Evolutionary conservation across 2,113 vertebrate genomes (phyloP).

Genomic region (Phaethornis superciliosus): DNA sequence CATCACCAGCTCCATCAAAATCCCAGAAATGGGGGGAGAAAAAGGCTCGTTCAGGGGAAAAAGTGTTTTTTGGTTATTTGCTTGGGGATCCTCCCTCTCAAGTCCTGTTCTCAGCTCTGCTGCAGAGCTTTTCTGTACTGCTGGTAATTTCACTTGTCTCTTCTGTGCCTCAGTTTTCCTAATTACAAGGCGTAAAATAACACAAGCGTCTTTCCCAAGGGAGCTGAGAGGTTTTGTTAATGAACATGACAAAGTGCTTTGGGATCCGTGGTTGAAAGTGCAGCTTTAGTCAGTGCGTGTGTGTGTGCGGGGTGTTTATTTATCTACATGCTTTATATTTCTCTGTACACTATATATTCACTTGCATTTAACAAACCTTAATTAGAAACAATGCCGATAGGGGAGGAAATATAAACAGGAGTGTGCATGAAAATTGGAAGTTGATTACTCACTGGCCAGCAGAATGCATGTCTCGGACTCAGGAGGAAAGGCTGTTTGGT

Average conservation of each 20-base stretch:
- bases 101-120: constrained; percentile 1
- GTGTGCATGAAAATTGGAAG: constrained; percentile 55
- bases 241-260: constrained; percentile 67
- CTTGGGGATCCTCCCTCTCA: neutral
- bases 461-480: neutral
- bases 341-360: constrained; percentile 17
- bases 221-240: constrained; percentile 60
- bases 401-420: constrained; percentile 64
- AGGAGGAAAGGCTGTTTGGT: constrained; percentile 18
- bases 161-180: constrained; percentile 67
- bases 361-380: constrained; percentile 50
- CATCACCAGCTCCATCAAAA: neutral
- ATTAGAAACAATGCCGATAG: constrained; percentile 68
- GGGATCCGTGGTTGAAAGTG: constrained; percentile 52
- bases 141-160: constrained; percentile 58
- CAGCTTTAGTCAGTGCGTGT: neutral
- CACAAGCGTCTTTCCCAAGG: constrained; percentile 38
- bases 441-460: constrained; percentile 55
- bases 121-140: neutral
- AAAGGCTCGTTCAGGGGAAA: neutral
- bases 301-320: constrained; percentile 59
- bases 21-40: neutral
- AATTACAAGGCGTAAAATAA: constrained; percentile 66
- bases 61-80: neutral
- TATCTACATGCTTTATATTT: constrained; percentile 54